Conservation (phyloP, 2,888 invertebrate species). For the Lymantria dispar region DNA sequence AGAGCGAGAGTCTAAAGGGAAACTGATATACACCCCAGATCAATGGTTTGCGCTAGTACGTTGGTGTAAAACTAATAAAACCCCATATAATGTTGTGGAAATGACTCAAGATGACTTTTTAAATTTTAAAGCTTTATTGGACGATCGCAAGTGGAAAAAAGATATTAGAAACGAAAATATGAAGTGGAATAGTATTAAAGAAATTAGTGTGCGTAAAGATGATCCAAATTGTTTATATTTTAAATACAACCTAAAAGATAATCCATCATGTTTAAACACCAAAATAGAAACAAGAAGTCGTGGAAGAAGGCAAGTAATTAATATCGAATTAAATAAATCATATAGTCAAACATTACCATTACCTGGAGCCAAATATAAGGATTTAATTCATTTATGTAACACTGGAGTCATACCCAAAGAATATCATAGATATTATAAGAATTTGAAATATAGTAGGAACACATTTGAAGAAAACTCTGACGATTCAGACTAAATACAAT, state of each 20-base stretch:
- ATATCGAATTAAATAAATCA: neutral
- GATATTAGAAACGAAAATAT: neutral
- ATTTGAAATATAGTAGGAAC: neutral
- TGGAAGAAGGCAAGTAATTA: neutral
- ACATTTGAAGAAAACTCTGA: neutral
- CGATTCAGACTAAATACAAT: neutral
- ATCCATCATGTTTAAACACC: neutral
- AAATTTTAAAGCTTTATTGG: slow-evolving; percentile 1
- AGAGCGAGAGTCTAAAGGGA: slow-evolving; percentile 9
- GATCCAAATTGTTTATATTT: slow-evolving; percentile 5
- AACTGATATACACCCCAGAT: slow-evolving; percentile 15
- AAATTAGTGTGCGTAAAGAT: slow-evolving; percentile 2
- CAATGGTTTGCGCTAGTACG: slow-evolving; percentile 8
- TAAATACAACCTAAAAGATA: neutral
- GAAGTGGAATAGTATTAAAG: slow-evolving; percentile 1
- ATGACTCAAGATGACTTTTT: slow-evolving; percentile 2
- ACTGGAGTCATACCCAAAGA: neutral
- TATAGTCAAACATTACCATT: neutral
- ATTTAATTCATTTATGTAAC: neutral
- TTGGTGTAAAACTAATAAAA: slow-evolving; percentile 8
- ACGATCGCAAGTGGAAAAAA: neutral
- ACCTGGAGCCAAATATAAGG: neutral
- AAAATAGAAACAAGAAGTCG: neutral
- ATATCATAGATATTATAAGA: neutral
- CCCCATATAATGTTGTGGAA: slow-evolving; percentile 9